Evolutionary conservation across 2,888 invertebrate species (phyloP), one percentile per base, ranked within the genome.

Genomic region (Diaprepes abbreviatus): DNA sequence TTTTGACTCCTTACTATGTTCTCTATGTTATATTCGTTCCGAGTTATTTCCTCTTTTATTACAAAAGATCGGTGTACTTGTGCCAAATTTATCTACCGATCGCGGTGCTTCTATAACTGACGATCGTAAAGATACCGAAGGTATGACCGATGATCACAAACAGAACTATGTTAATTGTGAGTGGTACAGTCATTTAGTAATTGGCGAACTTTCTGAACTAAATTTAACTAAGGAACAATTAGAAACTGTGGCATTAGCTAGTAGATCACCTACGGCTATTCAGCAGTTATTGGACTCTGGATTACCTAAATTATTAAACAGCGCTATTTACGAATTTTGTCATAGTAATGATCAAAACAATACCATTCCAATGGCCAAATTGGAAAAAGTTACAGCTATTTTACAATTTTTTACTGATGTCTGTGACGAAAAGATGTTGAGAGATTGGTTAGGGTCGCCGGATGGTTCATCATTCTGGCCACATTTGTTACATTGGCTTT

Each of bases 381-480:
- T 89, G 19, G 86, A 88, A 54, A 88, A 88, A 78, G 87, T 91
- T 50, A 88, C 89, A 0, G 86, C 88, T 54, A 89, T 94, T 57
- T 88, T 96, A 69, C 91, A 92, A 77, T 95, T 96, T 85, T 91
- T 95, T 79, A 90, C 92, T 0, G 91, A 92, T 72, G 88, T 95
- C 67, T 92, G 94, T 80, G 89, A 91, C 17, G 95, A 94, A 78
- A 91, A 91, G 16, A 87, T 90, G 73, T 91, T 96, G 87, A 91
- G 94, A 74, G 93, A 94, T 83, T 96, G 96, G 96, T 87, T 96
- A 50, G 96, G 96, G 10, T 89, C 90, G 0, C 84, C 87, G 54
- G 90, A 93, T 74, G 95, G 95, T 5, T 89, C 91, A 1, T 87
- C 89, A n/a, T 96, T 96, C 85, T 96, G 96, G 96, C 88, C 91